A percentile compares a stretch with the other conserved stretches of the same genome.
Evolutionary conservation across 2,797 vertebrate genomes (phyloP).

Genomic region (Melanotaenia boesemani): DNA sequence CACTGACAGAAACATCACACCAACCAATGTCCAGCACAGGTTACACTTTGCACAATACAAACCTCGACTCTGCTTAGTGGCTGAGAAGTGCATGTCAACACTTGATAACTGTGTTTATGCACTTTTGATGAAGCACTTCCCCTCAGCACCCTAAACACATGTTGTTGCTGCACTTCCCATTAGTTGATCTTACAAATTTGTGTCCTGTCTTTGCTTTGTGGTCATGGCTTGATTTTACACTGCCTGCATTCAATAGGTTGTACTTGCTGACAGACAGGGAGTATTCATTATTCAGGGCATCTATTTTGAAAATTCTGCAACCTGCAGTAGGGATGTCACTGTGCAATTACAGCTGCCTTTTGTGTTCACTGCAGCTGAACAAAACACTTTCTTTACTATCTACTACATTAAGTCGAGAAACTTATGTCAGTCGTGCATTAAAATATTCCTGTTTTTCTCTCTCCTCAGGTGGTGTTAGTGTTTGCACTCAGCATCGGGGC

Average conservation of each 20-base stretch:
- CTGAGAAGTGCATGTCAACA: conserved; percentile 37
- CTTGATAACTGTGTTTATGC: conserved; percentile 34
- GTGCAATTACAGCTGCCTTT: conserved; percentile 60
- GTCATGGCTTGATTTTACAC: conserved; percentile 21
- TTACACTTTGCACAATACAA: conserved; percentile 41
- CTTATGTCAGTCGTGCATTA: conserved; percentile 12
- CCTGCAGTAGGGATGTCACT: conserved; percentile 26
- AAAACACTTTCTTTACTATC: conserved; percentile 30
- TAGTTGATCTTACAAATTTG: conserved; percentile 20
- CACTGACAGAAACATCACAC: conserved; percentile 35
- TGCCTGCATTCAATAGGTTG: conserved; percentile 21
- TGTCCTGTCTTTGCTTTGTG: conserved; percentile 31
- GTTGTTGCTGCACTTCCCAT: conserved; percentile 19
- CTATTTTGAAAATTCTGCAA: conserved; percentile 52
- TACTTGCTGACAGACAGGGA: conserved; percentile 48
- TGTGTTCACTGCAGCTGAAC: conserved; percentile 32
- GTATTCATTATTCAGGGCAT: conserved; percentile 57
- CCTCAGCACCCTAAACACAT: conserved; percentile 19
- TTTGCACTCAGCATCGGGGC: conserved; percentile 99
- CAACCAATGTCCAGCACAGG: conserved; percentile 18
- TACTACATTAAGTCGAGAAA: conserved; percentile 10
- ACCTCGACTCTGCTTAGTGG: conserved; percentile 14
- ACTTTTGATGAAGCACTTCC: conserved; percentile 31
- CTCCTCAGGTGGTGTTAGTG: conserved; percentile 97
- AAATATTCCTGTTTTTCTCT: conserved; percentile 44